These are phyloP conservation scores for Cassiopea andromeda DNA, from an alignment of 30 jellyfish, hydroid and myxozoan species.

Conservation along the genomic window DNA sequence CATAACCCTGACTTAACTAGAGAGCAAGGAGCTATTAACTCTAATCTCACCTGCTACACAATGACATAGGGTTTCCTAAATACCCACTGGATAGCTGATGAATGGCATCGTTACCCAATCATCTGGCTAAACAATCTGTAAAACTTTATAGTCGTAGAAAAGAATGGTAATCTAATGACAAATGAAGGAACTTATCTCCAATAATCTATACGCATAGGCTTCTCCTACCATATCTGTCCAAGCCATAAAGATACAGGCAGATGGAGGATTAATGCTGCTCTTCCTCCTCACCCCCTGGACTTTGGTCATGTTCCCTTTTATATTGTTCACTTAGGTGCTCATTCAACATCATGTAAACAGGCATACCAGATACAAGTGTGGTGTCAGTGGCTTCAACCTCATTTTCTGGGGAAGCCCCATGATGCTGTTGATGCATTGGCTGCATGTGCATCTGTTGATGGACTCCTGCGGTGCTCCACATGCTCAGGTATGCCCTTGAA, in stretches of 20 bases:
- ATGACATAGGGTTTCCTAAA: neutral
- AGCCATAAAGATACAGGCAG: neutral
- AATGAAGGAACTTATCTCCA: neutral
- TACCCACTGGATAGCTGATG: neutral
- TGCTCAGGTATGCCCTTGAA: slow-evolving; percentile 67
- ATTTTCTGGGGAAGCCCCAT: slow-evolving; percentile 13
- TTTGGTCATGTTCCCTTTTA: slow-evolving; percentile 8
- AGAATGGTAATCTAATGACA: neutral
- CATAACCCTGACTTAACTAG: neutral
- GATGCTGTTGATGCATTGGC: slow-evolving; percentile 13
- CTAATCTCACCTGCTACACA: neutral
- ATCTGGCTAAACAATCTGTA: neutral
- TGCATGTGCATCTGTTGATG: slow-evolving; percentile 37
- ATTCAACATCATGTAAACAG: slow-evolving; percentile 64
- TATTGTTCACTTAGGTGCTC: slow-evolving; percentile 56
- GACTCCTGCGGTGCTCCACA: slow-evolving; percentile 64
- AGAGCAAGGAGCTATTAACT: neutral
- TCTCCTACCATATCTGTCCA: neutral
- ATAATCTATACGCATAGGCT: neutral
- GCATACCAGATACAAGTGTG: slow-evolving; percentile 63
- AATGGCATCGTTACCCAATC: neutral
- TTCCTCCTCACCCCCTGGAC: slow-evolving; percentile 21
- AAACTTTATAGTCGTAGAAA: neutral
- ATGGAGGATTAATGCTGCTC: neutral
- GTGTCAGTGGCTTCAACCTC: slow-evolving; percentile 43